These are phyloP conservation scores for Eubasilissa splendida DNA, from an alignment of 2,888 invertebrate genomes.

Conservation along the genomic window DNA sequence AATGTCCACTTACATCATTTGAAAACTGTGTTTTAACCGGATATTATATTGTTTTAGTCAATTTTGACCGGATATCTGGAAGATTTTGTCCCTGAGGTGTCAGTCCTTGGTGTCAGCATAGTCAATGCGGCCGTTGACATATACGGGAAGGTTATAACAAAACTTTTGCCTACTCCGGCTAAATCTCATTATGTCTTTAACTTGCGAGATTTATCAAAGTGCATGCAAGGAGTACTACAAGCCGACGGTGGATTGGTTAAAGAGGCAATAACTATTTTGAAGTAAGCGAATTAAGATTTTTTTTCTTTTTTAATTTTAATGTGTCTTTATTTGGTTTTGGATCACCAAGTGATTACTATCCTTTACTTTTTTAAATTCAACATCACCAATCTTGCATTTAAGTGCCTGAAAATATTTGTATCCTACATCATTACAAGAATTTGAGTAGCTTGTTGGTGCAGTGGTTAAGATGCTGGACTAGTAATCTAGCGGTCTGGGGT, in stretches of 20 bases:
- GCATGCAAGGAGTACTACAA: conserved; percentile 91
- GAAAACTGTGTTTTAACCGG: too few species aligned
- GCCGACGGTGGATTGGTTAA: conserved; percentile 82
- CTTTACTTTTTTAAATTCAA: too few species aligned
- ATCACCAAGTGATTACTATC: too few species aligned
- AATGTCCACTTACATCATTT: too few species aligned
- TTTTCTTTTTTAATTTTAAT: neutral
- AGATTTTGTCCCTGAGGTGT: conserved; percentile 82
- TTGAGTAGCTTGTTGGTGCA: too few species aligned
- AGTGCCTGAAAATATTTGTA: too few species aligned
- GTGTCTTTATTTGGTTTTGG: too few species aligned
- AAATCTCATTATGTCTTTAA: conserved; percentile 96
- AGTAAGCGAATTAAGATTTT: conserved; percentile 65
- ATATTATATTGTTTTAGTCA: conserved; percentile 66
- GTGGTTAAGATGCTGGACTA: too few species aligned
- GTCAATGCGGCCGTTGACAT: conserved; percentile 89
- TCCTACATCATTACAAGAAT: too few species aligned
- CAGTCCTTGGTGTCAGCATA: conserved; percentile 78
- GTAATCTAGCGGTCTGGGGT: too few species aligned
- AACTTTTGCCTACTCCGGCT: conserved; percentile 90
- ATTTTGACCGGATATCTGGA: conserved; percentile 84
- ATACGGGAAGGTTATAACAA: conserved; percentile 84
- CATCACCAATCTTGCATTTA: too few species aligned
- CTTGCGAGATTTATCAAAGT: conserved; percentile 90
- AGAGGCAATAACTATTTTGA: conserved; percentile 77